Conservation (phyloP, 2,888 invertebrate genomes). For the Odontocolon sp. region DNA sequence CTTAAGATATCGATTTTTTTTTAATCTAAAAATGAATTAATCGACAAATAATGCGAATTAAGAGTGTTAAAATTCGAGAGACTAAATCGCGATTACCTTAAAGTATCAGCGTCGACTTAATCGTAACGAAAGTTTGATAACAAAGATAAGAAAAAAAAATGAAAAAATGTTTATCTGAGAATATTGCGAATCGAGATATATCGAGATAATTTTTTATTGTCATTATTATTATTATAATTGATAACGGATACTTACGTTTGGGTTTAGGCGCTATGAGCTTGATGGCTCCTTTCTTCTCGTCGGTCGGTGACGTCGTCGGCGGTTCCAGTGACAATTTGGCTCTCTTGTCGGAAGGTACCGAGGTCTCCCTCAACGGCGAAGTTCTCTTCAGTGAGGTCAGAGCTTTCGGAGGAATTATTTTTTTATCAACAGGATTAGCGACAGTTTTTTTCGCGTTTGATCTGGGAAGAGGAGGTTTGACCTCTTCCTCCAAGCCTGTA, state of each 20-base stretch:
- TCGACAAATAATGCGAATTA: not conserved
- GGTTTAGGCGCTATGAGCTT: slow-evolving; percentile 94
- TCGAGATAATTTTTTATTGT: not conserved
- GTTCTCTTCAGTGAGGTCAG: slow-evolving; percentile 81
- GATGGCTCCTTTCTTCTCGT: slow-evolving; percentile 90
- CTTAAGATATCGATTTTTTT: too few relatives aligned
- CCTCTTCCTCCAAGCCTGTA: slow-evolving; percentile 93
- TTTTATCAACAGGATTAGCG: slow-evolving; percentile 71
- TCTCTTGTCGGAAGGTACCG: slow-evolving; percentile 89
- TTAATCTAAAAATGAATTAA: not conserved
- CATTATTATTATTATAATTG: not conserved
- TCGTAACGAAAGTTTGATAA: not conserved
- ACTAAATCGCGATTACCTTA: slow-evolving; percentile 21
- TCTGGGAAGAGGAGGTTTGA: slow-evolving; percentile 92
- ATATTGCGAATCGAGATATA: too few relatives aligned
- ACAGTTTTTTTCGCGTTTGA: slow-evolving; percentile 85
- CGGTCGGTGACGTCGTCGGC: slow-evolving; percentile 70
- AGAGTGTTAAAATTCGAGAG: not conserved
- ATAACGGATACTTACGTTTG: slow-evolving; percentile 90
- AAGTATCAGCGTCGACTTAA: not conserved
- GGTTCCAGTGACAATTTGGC: slow-evolving; percentile 82
- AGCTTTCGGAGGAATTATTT: slow-evolving; percentile 78
- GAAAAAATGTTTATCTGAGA: too few relatives aligned
- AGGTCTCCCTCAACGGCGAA: slow-evolving; percentile 77
- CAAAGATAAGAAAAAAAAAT: not conserved